These are phyloP conservation scores for Nannospalax galili DNA, from an alignment of 2,113 vertebrate species.

Conservation along the genomic window DNA sequence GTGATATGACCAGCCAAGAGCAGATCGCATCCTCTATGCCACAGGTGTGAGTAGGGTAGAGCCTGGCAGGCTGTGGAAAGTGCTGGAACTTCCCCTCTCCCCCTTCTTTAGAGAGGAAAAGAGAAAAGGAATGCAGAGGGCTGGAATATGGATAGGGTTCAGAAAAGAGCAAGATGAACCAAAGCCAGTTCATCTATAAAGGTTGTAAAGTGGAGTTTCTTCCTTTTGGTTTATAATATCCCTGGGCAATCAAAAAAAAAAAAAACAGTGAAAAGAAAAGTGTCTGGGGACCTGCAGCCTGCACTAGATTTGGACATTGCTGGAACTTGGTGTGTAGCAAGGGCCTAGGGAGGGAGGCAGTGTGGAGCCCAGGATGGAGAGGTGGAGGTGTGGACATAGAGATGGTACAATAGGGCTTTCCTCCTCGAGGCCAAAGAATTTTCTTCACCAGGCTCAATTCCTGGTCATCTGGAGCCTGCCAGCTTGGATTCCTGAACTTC, in stretches of 20 bases:
- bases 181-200: background rate
- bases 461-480: background rate
- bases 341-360: background rate
- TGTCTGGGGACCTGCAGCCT: background rate
- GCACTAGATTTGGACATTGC: background rate
- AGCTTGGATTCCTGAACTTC: slow-evolving; percentile 28
- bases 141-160: background rate
- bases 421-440: background rate
- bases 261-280: background rate
- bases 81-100: no score
- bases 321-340: background rate
- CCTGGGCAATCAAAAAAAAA: slow-evolving; percentile 40
- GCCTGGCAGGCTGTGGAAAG: background rate
- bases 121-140: background rate
- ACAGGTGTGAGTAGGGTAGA: background rate
- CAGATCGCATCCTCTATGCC: no score
- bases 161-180: background rate
- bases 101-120: slow-evolving; percentile 1
- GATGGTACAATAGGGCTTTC: background rate
- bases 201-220: background rate
- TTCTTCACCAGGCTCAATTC: slow-evolving; percentile 10
- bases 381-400: background rate
- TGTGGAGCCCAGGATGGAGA: background rate
- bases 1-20: background rate
- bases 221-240: slow-evolving; percentile 3